Conservation (phyloP, 2,888 invertebrate genomes). For the Polydrusus cervinus region DNA sequence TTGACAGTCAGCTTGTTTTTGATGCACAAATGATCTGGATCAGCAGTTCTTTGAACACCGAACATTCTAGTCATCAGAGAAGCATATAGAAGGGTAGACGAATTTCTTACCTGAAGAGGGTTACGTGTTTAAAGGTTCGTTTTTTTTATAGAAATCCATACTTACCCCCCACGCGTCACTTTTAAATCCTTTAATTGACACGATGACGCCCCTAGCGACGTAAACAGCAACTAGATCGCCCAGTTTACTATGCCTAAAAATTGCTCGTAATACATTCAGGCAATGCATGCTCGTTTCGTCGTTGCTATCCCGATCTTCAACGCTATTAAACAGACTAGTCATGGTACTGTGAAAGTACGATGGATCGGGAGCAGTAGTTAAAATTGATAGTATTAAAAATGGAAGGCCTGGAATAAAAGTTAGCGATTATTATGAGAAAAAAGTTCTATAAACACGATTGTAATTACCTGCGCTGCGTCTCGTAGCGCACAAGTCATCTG, state of each 20-base stretch:
- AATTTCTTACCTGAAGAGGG: slow-evolving; percentile 87
- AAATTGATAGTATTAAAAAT: slow-evolving; percentile 89
- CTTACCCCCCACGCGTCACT: slow-evolving; percentile 85
- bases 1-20: slow-evolving; percentile 84
- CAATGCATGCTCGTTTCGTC: slow-evolving; percentile 82
- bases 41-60: slow-evolving; percentile 83
- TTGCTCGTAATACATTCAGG: slow-evolving; percentile 88
- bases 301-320: slow-evolving; percentile 63
- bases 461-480: slow-evolving; percentile 87
- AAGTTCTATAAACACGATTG: too few species aligned
- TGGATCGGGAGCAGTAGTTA: slow-evolving; percentile 78
- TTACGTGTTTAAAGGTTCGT: too few species aligned
- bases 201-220: slow-evolving; percentile 80
- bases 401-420: slow-evolving; percentile 81
- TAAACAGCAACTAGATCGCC: slow-evolving; percentile 81
- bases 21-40: slow-evolving; percentile 74
- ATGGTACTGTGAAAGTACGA: slow-evolving; percentile 71
- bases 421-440: not conserved
- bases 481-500: slow-evolving; percentile 82
- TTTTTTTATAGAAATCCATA: too few species aligned
- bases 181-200: slow-evolving; percentile 84
- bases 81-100: slow-evolving; percentile 88
- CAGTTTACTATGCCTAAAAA: slow-evolving; percentile 85
- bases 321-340: slow-evolving; percentile 73
- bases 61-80: slow-evolving; percentile 89